Conservation (phyloP, 2,797 vertebrate species). For the Phoxinus dragarum region DNA sequence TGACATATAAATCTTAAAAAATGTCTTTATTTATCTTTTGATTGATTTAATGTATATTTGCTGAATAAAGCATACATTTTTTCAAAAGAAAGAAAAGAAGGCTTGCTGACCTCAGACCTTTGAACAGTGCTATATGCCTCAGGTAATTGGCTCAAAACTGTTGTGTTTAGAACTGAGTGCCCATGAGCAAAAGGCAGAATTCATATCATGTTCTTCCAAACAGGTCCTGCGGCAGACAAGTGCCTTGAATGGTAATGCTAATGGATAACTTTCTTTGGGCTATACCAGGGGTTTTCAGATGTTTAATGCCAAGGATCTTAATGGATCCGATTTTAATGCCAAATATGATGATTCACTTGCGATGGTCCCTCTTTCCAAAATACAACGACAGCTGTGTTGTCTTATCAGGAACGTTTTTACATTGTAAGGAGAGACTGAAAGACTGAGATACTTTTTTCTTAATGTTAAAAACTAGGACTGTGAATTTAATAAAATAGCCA, state of each 20-base stretch:
- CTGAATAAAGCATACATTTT: background rate
- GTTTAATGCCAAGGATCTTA: conserved; percentile 13
- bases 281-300: background rate
- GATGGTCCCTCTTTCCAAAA: conserved; percentile 5
- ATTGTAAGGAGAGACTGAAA: background rate
- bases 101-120: background rate
- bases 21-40: background rate
- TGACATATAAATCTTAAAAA: background rate
- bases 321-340: background rate
- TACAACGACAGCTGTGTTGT: background rate
- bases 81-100: background rate
- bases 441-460: too few species aligned
- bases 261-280: background rate
- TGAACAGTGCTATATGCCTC: background rate
- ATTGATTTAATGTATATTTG: background rate
- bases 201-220: background rate
- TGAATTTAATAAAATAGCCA: background rate
- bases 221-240: background rate
- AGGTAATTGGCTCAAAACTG: background rate
- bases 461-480: background rate
- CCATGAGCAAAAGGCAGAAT: conserved; percentile 7
- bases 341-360: background rate
- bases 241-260: background rate
- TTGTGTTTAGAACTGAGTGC: background rate
- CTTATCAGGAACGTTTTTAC: background rate